These are phyloP conservation scores for Pollenia amentaria DNA, from an alignment of 2,888 invertebrate species.

Conservation along the genomic window DNA sequence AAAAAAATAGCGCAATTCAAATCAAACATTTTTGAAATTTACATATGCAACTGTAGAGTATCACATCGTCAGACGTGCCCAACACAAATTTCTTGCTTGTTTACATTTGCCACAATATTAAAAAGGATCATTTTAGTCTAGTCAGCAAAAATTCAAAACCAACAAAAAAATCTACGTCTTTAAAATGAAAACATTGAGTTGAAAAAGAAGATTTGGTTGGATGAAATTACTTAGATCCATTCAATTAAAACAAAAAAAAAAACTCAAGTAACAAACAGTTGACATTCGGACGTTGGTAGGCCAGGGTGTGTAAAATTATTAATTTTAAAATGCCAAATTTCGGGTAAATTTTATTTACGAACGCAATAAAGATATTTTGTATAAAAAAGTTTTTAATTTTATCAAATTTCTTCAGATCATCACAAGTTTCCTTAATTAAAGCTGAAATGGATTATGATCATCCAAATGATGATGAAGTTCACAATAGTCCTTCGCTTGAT, in stretches of 20 bases:
- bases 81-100: too few relatives aligned
- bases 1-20: too few relatives aligned
- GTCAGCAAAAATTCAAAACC: constrained; percentile 18
- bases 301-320: neutral
- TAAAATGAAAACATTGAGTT: neutral
- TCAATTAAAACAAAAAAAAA: neutral
- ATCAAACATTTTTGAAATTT: too few relatives aligned
- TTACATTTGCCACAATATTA: too few relatives aligned
- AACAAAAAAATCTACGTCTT: too few relatives aligned
- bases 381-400: too few relatives aligned
- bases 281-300: neutral
- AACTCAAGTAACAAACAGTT: neutral
- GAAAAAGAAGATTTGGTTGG: neutral
- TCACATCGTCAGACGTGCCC: too few relatives aligned
- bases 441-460: neutral
- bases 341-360: neutral
- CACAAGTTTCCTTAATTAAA: neutral
- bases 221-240: neutral
- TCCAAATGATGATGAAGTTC: neutral
- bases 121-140: neutral
- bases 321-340: constrained; percentile 5
- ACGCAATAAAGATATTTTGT: too few relatives aligned
- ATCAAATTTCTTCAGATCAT: neutral
- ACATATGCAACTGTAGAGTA: too few relatives aligned
- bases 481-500: too few relatives aligned